Base-by-base conservation (phyloP, 2,797 vertebrate species). In the Muraenolepis orangiensis region DNA sequence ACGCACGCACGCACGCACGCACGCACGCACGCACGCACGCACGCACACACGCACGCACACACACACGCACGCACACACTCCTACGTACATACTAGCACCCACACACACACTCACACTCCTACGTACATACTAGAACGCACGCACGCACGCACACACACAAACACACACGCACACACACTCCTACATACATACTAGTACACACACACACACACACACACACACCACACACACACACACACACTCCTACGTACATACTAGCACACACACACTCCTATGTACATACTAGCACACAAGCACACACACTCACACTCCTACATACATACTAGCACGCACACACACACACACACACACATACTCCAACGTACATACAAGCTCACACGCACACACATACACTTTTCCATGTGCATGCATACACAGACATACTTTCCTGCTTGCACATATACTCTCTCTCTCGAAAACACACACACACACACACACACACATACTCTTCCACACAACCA, bases 161-260 rank as follows among this genome's bases (percentile, higher is more conserved):
- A 71, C 69, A 36, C 32, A 36, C 69, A 70, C 69, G 20, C 36
- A 71, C 5, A 31, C 29, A 4, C 29, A 69, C 68, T n/a, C n/a
- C n/a, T n/a, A 34, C 30, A 40, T 13, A n/a, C 31, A n/a, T 32
- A 14, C 32, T n/a, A 11, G 8, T 32, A 69, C 32, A 38, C 68
- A 69, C 68, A 69, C 31, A 34, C 4, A 68, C 28, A 29, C 32
- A 69, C 31, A 69, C 32, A 70, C 8, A 23, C 69, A 70, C 31
- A 70, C 69, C 69, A 70, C 69, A 40, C 36, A 70, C 34, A 70
- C 67, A 67, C 66, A 7, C 66, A 67, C 66, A 29, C 68, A 69
- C 12, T 10, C 68, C 3, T 11, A 51, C 42, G 18, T 11, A 51
- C 13, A 14, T 11, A 51, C 42, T 4, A 3, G 18, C 42, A 51